Conservation (phyloP, 2,888 invertebrate species). For the Suillia variegata region DNA sequence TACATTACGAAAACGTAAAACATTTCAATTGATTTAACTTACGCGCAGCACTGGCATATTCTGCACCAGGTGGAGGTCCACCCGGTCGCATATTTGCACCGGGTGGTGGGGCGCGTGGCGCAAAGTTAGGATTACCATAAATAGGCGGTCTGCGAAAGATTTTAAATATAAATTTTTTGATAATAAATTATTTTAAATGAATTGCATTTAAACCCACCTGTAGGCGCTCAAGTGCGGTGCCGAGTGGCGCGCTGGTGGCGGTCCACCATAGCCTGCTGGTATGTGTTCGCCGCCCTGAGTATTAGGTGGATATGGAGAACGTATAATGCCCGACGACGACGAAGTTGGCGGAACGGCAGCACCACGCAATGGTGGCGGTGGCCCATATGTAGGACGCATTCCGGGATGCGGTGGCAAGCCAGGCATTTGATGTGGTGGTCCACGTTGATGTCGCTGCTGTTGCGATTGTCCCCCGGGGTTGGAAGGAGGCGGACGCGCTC, state of each 20-base stretch:
- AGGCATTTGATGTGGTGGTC: constrained; percentile 34
- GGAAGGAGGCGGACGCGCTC: constrained; percentile 37
- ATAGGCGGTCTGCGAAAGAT: constrained; percentile 46
- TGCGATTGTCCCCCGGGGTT: constrained; percentile 23
- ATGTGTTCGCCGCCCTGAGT: constrained; percentile 44
- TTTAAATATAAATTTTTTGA: too few species aligned
- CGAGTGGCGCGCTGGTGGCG: constrained; percentile 54
- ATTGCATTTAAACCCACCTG: constrained; percentile 37
- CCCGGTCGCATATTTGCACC: constrained; percentile 43
- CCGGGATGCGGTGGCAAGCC: constrained; percentile 38
- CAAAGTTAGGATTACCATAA: constrained; percentile 56
- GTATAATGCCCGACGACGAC: constrained; percentile 21
- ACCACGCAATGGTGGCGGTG: constrained; percentile 56
- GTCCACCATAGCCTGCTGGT: constrained; percentile 35
- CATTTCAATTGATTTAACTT: too few species aligned
- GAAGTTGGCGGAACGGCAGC: constrained; percentile 31
- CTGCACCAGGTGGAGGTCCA: constrained; percentile 33
- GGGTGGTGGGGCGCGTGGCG: constrained; percentile 47
- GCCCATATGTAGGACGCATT: constrained; percentile 56
- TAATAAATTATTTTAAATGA: too few species aligned
- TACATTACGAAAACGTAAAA: not conserved
- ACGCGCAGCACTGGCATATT: constrained; percentile 51
- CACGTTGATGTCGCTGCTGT: constrained; percentile 38
- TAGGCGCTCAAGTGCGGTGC: constrained; percentile 56
- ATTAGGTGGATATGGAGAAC: constrained; percentile 34